Conservation (phyloP, 2,113 vertebrate species). For the Junco hyemalis region DNA sequence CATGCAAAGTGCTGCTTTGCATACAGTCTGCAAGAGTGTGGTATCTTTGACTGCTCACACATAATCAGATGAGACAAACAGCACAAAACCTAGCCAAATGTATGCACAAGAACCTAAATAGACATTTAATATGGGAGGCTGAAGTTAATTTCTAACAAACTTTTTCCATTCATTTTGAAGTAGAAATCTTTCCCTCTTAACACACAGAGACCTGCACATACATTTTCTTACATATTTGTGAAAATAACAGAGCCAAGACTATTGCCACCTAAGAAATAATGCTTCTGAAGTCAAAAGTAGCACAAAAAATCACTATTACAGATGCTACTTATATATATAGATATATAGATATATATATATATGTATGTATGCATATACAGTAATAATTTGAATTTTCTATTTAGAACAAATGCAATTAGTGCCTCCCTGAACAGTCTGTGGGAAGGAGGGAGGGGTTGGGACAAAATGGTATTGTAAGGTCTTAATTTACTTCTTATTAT, state of each 20-base stretch:
- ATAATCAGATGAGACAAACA: background rate
- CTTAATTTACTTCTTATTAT: background rate
- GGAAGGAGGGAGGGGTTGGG: background rate
- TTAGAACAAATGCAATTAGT: background rate
- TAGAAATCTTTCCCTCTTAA: background rate
- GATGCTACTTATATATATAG: background rate
- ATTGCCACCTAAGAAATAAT: background rate
- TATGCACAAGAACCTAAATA: background rate
- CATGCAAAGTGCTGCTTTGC: background rate
- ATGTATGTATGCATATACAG: background rate
- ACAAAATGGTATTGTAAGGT: background rate
- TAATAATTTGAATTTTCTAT: background rate
- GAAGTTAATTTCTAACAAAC: background rate
- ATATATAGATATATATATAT: background rate
- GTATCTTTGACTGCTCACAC: background rate
- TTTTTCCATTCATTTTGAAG: background rate
- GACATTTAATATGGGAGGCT: background rate
- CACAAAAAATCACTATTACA: background rate
- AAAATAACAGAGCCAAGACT: background rate
- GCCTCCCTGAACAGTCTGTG: fast-evolving
- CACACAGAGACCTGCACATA: background rate
- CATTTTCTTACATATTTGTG: background rate
- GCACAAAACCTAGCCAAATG: background rate
- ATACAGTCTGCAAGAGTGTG: background rate
- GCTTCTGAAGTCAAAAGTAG: background rate